phyloP scores from a whole-genome alignment of 2,113 vertebrate species.

The Zosterops lateralis region DNA sequence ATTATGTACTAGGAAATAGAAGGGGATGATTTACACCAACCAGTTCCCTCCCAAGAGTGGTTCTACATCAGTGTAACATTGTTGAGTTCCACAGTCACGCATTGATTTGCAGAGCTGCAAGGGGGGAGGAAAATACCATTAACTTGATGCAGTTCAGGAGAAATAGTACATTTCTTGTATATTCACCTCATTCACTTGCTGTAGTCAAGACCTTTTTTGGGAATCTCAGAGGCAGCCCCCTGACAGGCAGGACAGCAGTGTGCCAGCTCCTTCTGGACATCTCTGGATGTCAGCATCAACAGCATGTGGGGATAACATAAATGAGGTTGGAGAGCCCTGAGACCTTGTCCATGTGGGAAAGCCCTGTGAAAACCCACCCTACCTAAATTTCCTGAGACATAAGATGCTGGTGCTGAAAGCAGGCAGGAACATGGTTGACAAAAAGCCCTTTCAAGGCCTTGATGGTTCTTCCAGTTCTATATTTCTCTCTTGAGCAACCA shows the following conservation, averaged over 20 bases:
- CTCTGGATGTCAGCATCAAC: background rate
- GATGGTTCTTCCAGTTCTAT: background rate
- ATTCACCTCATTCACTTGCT: background rate
- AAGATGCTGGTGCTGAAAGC: background rate
- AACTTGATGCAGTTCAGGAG: background rate
- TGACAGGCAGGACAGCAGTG: background rate
- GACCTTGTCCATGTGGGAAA: fast-evolving
- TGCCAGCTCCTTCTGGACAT: background rate
- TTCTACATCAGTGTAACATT: constrained; percentile 8
- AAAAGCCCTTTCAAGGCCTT: background rate
- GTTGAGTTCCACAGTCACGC: background rate
- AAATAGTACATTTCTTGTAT: background rate
- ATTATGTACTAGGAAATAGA: constrained; percentile 6
- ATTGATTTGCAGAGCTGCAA: constrained; percentile 2
- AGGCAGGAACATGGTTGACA: background rate
- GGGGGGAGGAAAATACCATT: constrained; percentile 1
- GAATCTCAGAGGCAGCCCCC: background rate
- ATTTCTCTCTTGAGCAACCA: background rate
- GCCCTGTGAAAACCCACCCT: background rate
- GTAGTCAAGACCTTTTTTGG: background rate
- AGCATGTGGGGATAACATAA: background rate
- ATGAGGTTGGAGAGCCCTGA: background rate
- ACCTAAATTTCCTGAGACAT: background rate
- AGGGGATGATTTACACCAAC: background rate
- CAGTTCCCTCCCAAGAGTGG: background rate